Percentiles rank a stretch among this genome's conserved stretches.
phyloP scores from a whole-genome alignment of 2,797 vertebrate genomes.

The Pampus argenteus region DNA sequence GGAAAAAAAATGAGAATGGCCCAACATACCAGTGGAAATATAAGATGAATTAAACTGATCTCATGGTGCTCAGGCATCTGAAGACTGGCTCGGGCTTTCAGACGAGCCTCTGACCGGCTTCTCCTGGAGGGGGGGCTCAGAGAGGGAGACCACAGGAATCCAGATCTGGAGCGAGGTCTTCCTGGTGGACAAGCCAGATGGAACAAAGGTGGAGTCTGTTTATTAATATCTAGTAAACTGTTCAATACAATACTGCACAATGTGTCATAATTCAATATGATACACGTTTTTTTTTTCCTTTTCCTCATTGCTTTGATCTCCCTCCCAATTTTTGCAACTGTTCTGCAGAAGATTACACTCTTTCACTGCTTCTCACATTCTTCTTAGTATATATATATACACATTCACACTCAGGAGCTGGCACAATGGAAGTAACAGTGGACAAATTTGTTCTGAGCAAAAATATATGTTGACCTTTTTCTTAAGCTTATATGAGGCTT shows the following conservation, averaged over 20 bases:
- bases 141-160: conserved; percentile 97
- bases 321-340: background rate
- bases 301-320: background rate
- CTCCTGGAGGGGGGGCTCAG: conserved; percentile 97
- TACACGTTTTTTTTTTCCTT: background rate
- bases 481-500: too few relatives aligned
- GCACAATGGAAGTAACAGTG: too few relatives aligned
- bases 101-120: conserved; percentile 96
- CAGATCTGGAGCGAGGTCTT: conserved; percentile 99
- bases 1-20: too few relatives aligned
- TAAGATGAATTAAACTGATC: too few relatives aligned
- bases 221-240: background rate
- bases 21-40: too few relatives aligned
- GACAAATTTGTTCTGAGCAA: too few relatives aligned
- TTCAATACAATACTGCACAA: background rate
- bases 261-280: background rate
- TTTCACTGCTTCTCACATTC: background rate
- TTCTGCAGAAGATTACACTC: background rate
- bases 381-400: too few relatives aligned
- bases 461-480: too few relatives aligned
- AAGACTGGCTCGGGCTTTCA: conserved; percentile 92
- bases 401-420: too few relatives aligned
- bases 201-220: conserved; percentile 87
- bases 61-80: conserved; percentile 83
- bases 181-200: conserved; percentile 94